phyloP scores from a whole-genome alignment of 2,888 invertebrate species.

The Synanthedon vespiformis region DNA sequence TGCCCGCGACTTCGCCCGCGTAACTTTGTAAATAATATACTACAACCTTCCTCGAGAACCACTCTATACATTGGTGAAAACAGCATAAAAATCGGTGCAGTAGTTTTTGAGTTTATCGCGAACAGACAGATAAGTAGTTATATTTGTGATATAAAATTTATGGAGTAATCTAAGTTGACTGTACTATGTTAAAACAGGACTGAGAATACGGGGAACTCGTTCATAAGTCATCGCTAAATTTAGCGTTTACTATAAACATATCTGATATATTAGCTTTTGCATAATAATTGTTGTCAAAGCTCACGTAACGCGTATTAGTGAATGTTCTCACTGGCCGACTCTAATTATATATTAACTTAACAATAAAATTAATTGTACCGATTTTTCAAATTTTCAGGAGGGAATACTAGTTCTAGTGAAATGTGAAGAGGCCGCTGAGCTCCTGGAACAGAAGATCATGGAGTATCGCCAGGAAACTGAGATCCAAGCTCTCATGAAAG shows the following conservation, averaged over 20 bases:
- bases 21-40: too few relatives aligned
- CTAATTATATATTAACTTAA: too few relatives aligned
- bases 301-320: background rate
- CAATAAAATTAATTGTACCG: too few relatives aligned
- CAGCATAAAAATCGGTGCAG: too few relatives aligned
- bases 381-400: constrained; percentile 61
- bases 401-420: constrained; percentile 77
- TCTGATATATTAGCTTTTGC: background rate
- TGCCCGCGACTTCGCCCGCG: too few relatives aligned
- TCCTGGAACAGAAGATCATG: constrained; percentile 73
- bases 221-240: constrained; percentile 5
- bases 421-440: constrained; percentile 75
- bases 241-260: constrained; percentile 3
- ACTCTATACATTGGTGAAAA: too few relatives aligned
- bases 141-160: too few relatives aligned
- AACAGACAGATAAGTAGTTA: too few relatives aligned
- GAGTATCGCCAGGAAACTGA: constrained; percentile 76
- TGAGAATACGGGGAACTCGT: constrained; percentile 4
- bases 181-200: constrained; percentile 10
- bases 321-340: constrained; percentile 8
- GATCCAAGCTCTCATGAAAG: constrained; percentile 66
- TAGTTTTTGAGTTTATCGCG: too few relatives aligned
- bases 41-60: too few relatives aligned
- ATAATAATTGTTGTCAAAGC: background rate
- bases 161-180: background rate